Percentiles rank a stretch among this genome's conserved stretches.
These are phyloP conservation scores for Coptodon rendalli DNA, from an alignment of 2,113 vertebrate genomes.

Conservation along the genomic window DNA sequence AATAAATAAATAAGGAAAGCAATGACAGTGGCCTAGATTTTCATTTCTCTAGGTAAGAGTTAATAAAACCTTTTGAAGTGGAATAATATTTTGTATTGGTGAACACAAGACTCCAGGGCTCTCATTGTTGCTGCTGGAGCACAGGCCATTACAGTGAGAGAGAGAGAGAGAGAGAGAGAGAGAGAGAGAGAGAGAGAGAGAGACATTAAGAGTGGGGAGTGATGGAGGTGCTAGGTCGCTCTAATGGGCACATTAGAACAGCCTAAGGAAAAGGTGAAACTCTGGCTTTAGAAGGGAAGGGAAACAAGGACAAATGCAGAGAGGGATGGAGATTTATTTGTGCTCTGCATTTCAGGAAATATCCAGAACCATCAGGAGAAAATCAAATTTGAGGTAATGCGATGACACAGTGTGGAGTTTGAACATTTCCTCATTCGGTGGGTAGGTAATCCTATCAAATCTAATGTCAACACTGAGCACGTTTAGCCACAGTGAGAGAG, in stretches of 20 bases:
- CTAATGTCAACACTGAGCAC: constrained; percentile 14
- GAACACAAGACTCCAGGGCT: background rate
- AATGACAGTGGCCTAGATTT: background rate
- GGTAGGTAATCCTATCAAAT: background rate
- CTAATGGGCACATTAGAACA: constrained; percentile 24
- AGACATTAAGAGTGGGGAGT: background rate
- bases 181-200: background rate
- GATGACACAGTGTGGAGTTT: background rate
- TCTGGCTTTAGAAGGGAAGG: background rate
- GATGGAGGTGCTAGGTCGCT: background rate
- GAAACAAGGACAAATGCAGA: background rate
- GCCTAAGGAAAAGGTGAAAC: constrained; percentile 12
- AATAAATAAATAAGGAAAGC: background rate
- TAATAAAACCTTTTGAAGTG: background rate
- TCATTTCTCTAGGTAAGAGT: background rate
- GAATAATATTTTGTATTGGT: background rate
- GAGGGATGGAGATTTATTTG: background rate
- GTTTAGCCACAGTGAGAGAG: background rate
- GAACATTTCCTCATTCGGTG: background rate
- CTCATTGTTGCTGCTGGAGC: background rate
- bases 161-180: background rate
- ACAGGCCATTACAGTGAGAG: constrained; percentile 7
- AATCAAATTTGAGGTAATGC: background rate
- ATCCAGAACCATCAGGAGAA: background rate
- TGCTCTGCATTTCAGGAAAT: background rate